Conservation (phyloP, 2,888 invertebrate species). For the Oithona nana region DNA sequence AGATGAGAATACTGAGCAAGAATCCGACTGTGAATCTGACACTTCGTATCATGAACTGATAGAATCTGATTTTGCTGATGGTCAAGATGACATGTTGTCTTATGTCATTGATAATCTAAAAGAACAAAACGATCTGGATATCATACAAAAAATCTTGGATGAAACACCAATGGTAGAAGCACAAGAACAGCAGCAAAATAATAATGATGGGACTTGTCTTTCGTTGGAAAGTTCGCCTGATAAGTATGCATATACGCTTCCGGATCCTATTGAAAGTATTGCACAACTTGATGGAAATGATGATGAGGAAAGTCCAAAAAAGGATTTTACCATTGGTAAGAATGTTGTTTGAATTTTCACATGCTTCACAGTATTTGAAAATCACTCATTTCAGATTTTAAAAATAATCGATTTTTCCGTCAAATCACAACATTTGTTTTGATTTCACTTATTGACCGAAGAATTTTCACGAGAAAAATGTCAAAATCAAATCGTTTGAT, state of each 20-base stretch:
- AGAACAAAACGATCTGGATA: not conserved
- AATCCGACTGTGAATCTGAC: not conserved
- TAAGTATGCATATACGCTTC: not conserved
- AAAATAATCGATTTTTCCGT: no score
- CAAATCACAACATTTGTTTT: no score
- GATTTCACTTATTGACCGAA: no score
- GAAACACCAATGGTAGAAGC: not conserved
- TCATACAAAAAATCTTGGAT: not conserved
- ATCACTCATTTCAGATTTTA: no score
- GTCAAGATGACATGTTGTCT: not conserved
- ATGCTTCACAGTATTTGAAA: no score
- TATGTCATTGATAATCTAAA: not conserved
- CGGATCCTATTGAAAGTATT: not conserved
- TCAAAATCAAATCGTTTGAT: no score
- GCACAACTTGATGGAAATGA: slow-evolving; percentile 1
- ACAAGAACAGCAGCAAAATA: not conserved
- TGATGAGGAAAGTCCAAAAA: slow-evolving; percentile 1
- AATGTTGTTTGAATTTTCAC: no score
- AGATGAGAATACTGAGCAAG: not conserved
- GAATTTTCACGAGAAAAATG: no score
- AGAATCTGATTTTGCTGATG: not conserved
- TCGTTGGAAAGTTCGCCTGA: not conserved
- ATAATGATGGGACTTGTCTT: not conserved
- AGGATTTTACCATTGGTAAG: slow-evolving; percentile 15
- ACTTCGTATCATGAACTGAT: not conserved